Evolutionary conservation across 2,888 invertebrate species (phyloP).

Genomic region (Panorpa germanica): DNA sequence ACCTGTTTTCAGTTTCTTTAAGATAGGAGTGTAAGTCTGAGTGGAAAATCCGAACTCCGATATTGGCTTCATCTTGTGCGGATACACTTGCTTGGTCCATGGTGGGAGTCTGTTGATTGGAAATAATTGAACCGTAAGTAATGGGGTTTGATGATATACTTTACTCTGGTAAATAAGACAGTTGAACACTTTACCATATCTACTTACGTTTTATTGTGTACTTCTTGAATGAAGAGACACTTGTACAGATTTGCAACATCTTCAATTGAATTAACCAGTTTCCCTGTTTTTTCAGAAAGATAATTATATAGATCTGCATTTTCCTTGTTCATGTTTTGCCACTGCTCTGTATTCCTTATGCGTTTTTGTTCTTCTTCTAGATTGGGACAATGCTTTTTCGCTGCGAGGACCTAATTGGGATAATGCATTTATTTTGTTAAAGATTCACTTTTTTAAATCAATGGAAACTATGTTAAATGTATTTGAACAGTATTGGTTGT

Average conservation of each 20-base stretch:
- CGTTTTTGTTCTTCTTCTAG: constrained; percentile 35
- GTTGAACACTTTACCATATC: too few relatives aligned
- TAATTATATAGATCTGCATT: constrained; percentile 44
- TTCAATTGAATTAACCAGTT: constrained; percentile 29
- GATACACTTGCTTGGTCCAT: constrained; percentile 48
- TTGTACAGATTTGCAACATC: constrained; percentile 42
- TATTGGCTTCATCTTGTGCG: constrained; percentile 39
- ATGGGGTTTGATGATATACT: too few relatives aligned
- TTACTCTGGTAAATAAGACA: too few relatives aligned
- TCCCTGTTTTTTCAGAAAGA: constrained; percentile 40
- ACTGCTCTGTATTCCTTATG: constrained; percentile 29
- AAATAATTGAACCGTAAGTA: too few relatives aligned
- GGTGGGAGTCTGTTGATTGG: constrained; percentile 38
- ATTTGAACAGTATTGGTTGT: too few relatives aligned
- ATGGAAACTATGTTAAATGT: too few relatives aligned
- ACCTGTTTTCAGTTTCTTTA: constrained; percentile 37
- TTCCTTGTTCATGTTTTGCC: constrained; percentile 31
- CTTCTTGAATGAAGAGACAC: constrained; percentile 42
- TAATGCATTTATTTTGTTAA: too few relatives aligned
- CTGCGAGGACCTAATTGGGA: constrained; percentile 27
- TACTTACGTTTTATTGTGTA: constrained; percentile 34
- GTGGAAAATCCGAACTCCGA: constrained; percentile 39
- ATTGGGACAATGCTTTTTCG: constrained; percentile 43
- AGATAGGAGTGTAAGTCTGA: constrained; percentile 29
- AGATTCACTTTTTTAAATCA: too few relatives aligned